These are phyloP conservation scores for Pseudorasbora parva DNA, from an alignment of 2,113 vertebrate species.

Conservation along the genomic window DNA sequence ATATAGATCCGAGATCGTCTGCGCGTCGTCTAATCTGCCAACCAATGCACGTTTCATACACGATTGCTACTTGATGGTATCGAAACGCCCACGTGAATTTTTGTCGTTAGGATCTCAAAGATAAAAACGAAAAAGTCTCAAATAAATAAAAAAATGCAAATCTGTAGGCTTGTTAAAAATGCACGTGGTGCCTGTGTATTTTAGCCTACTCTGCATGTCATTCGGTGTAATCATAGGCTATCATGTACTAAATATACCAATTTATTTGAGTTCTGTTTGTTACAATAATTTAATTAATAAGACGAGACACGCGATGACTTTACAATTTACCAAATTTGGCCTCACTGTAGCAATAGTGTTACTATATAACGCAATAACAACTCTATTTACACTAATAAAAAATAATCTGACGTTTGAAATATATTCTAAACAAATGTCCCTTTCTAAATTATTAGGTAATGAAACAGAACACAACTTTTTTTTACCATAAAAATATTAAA, in stretches of 20 bases:
- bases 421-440: too few species aligned
- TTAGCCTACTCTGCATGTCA: too few species aligned
- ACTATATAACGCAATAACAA: background rate
- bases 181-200: background rate
- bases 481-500: too few species aligned
- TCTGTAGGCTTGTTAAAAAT: background rate
- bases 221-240: background rate
- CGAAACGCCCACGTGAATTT: background rate
- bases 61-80: background rate
- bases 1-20: slow-evolving; percentile 17
- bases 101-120: background rate
- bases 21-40: slow-evolving; percentile 41
- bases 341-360: background rate
- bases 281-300: background rate
- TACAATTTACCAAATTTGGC: background rate
- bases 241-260: background rate
- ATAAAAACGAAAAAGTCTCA: background rate
- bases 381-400: background rate
- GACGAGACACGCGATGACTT: background rate
- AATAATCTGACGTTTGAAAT: too few species aligned
- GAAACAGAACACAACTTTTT: too few species aligned
- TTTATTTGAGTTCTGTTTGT: background rate
- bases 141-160: background rate
- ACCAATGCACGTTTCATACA: background rate
- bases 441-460: too few species aligned